A percentile compares a stretch with the other conserved stretches of the same genome.
Evolutionary conservation across 2,888 invertebrate genomes (phyloP).

Genomic region (Syritta pipiens): DNA sequence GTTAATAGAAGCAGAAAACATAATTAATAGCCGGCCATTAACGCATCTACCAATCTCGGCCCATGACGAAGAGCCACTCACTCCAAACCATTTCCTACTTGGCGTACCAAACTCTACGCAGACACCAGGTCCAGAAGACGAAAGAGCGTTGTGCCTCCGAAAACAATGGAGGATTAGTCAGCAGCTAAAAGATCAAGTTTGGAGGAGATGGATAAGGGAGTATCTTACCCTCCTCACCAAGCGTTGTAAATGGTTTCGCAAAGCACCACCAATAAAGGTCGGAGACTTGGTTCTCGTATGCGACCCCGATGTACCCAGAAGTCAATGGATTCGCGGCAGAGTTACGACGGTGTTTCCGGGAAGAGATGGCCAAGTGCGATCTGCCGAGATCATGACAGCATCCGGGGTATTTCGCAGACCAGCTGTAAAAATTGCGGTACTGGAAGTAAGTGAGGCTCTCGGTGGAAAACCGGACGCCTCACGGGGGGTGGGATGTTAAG

Average conservation of each 20-base stretch:
- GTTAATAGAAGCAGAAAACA: conserved; percentile 30
- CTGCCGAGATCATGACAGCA: conserved; percentile 65
- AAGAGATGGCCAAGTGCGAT: conserved; percentile 62
- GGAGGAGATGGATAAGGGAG: conserved; percentile 7
- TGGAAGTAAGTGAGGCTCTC: conserved; percentile 77
- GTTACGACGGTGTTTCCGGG: conserved; percentile 49
- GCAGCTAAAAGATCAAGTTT: background rate
- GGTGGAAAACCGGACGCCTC: conserved; percentile 1
- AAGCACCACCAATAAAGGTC: background rate
- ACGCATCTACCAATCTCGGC: conserved; percentile 46
- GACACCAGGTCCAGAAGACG: background rate
- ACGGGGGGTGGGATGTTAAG: conserved; percentile 22
- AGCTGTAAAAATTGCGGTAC: conserved; percentile 71
- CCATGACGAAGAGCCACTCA: conserved; percentile 26
- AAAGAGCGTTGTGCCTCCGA: background rate
- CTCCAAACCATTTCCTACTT: conserved; percentile 29
- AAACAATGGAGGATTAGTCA: conserved; percentile 3
- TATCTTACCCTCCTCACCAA: background rate
- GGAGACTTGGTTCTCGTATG: conserved; percentile 39
- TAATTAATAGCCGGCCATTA: conserved; percentile 31
- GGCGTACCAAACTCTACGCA: conserved; percentile 14
- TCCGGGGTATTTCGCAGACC: conserved; percentile 60
- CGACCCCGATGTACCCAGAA: conserved; percentile 51
- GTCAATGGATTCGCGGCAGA: conserved; percentile 45
- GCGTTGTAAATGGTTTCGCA: background rate